A percentile compares a stretch with the other conserved stretches of the same genome.
Conservation (phyloP, 2,113 vertebrate species). For the Pygoscelis adeliae region DNA sequence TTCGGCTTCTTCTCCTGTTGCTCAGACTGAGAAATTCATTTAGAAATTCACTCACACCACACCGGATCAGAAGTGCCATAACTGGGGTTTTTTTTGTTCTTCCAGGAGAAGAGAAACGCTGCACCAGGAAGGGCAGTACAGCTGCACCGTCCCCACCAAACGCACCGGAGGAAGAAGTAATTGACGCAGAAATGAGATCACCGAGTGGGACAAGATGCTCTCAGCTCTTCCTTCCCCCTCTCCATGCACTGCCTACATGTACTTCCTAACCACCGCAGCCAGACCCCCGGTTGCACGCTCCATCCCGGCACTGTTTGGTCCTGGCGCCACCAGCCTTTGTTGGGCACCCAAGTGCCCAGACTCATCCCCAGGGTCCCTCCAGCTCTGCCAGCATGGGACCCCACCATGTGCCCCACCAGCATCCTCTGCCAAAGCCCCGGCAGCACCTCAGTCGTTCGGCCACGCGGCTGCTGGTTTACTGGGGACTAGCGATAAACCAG, state of each 20-base stretch:
- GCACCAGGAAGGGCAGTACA: fast-evolving
- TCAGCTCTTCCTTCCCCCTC: background rate
- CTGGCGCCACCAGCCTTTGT: fast-evolving
- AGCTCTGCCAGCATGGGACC: background rate
- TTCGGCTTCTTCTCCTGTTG: background rate
- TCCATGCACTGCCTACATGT: background rate
- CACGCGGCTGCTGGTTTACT: fast-evolving
- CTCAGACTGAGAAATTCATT: background rate
- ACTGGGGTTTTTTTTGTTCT: fast-evolving
- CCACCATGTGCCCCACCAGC: background rate
- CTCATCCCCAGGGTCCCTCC: background rate
- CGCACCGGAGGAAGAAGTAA: fast-evolving
- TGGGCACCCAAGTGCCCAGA: background rate
- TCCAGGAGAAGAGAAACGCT: background rate
- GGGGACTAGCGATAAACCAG: background rate
- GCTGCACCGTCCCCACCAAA: background rate
- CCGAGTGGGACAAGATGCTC: background rate
- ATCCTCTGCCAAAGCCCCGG: background rate
- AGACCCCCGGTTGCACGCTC: fast-evolving
- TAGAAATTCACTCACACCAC: background rate
- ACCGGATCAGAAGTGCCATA: fast-evolving
- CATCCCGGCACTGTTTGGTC: fast-evolving
- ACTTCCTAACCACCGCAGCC: background rate
- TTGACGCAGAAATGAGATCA: background rate
- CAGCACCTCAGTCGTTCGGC: fast-evolving